These are phyloP conservation scores for Zaprionus davidi DNA, from an alignment of 1,140 invertebrate genomes.

Conservation along the genomic window DNA sequence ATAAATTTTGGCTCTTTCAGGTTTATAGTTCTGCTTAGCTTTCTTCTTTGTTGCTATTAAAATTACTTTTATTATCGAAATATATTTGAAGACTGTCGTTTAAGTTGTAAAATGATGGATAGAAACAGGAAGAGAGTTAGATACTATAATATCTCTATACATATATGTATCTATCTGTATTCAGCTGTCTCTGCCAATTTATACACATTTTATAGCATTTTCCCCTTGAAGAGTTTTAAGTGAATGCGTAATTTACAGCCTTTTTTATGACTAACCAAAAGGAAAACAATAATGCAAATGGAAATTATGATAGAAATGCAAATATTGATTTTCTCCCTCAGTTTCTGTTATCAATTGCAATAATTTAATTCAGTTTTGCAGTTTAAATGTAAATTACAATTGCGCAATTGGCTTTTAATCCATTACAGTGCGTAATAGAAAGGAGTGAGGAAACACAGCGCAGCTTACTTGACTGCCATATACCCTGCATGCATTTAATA, in stretches of 20 bases:
- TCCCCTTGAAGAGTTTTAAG: not conserved
- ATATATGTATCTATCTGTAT: too few relatives aligned
- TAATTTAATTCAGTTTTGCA: slow-evolving; percentile 3
- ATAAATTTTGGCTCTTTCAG: not conserved
- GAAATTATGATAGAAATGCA: slow-evolving; percentile 1
- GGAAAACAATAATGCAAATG: not conserved
- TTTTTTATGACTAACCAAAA: not conserved
- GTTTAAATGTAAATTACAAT: slow-evolving; percentile 3
- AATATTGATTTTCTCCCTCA: not conserved
- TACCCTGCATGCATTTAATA: not conserved
- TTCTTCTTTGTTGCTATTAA: not conserved
- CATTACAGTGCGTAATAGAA: not conserved
- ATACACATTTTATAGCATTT: not conserved
- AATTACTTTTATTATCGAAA: not conserved
- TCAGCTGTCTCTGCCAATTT: not conserved
- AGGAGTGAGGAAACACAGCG: not conserved
- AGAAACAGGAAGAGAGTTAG: not conserved
- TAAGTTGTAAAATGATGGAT: not conserved
- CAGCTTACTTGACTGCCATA: not conserved
- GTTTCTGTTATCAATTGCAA: slow-evolving; percentile 1
- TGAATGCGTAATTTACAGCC: not conserved
- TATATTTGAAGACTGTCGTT: not conserved
- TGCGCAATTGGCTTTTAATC: not conserved
- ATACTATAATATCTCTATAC: too few relatives aligned
- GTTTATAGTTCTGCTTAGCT: not conserved